phyloP scores from a whole-genome alignment of 2,797 vertebrate genomes.

The Poeciliopsis presidionis region DNA sequence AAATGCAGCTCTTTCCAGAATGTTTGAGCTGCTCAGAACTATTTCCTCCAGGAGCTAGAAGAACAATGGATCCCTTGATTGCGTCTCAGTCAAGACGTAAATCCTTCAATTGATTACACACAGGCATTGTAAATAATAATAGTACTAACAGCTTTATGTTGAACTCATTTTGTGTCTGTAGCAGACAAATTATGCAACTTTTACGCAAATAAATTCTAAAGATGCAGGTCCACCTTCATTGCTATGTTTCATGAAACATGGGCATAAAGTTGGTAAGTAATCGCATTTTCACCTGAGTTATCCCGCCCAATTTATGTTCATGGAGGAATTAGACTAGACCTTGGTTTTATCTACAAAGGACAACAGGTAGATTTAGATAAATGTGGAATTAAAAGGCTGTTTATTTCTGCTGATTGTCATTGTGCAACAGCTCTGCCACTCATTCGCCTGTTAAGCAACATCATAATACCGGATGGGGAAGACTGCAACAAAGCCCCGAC shows the following conservation, averaged over 20 bases:
- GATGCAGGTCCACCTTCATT: neutral
- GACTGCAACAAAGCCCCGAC: slow-evolving; percentile 25
- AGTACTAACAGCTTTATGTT: slow-evolving; percentile 47
- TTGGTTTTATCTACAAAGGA: slow-evolving; percentile 31
- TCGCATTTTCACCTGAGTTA: slow-evolving; percentile 15
- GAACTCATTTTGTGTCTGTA: slow-evolving; percentile 17
- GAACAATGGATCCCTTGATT: slow-evolving; percentile 81
- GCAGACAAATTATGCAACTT: slow-evolving; percentile 3
- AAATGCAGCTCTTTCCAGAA: slow-evolving; percentile 73
- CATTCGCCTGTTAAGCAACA: slow-evolving; percentile 44
- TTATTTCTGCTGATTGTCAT: slow-evolving; percentile 48
- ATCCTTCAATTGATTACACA: slow-evolving; percentile 63
- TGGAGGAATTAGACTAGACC: slow-evolving; percentile 34
- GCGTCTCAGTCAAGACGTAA: slow-evolving; percentile 57
- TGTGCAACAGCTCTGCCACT: slow-evolving; percentile 53
- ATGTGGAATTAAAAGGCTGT: slow-evolving; percentile 43
- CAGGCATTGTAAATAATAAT: slow-evolving; percentile 46
- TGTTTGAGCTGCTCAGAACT: slow-evolving; percentile 77
- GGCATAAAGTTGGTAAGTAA: neutral
- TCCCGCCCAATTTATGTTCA: slow-evolving; percentile 27
- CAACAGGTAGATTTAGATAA: slow-evolving; percentile 39
- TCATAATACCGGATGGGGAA: slow-evolving; percentile 32
- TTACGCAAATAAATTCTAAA: neutral
- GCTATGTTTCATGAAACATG: neutral
- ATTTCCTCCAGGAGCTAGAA: slow-evolving; percentile 72